phyloP scores from a whole-genome alignment of 2,888 invertebrate species.

The Athalia circularis region DNA sequence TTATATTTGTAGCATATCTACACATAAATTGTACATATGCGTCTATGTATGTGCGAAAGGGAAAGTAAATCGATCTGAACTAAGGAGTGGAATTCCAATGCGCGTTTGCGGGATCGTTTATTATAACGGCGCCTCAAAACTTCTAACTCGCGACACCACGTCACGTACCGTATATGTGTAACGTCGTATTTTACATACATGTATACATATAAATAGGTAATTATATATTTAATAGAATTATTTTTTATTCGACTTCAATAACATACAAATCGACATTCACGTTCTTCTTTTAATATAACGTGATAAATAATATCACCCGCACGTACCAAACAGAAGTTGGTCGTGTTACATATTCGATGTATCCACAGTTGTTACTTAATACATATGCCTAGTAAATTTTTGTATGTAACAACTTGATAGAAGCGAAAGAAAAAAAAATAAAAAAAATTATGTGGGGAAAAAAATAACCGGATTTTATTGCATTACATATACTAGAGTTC shows the following conservation, averaged over 20 bases:
- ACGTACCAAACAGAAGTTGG: too few species aligned
- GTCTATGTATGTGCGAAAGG: constrained; percentile 32
- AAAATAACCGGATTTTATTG: too few species aligned
- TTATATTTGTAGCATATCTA: neutral
- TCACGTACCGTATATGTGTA: too few species aligned
- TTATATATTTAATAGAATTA: constrained; percentile 31
- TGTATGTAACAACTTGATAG: too few species aligned
- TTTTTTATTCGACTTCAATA: neutral
- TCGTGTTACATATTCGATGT: too few species aligned
- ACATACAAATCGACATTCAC: too few species aligned
- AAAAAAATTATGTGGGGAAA: too few species aligned
- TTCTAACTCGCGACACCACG: constrained; percentile 24
- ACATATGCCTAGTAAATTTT: too few species aligned
- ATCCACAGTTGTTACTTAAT: too few species aligned
- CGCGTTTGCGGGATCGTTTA: neutral
- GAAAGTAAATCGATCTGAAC: constrained; percentile 43
- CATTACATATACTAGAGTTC: too few species aligned
- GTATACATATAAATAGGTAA: neutral
- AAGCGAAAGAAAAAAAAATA: too few species aligned
- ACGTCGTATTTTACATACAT: too few species aligned
- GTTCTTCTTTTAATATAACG: neutral
- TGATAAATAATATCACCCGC: neutral
- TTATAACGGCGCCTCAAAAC: constrained; percentile 23
- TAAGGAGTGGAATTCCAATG: constrained; percentile 39
- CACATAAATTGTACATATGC: neutral